Evolutionary conservation across 1,140 invertebrate genomes (phyloP).

Genomic region (Brevipalpus yothersi): DNA sequence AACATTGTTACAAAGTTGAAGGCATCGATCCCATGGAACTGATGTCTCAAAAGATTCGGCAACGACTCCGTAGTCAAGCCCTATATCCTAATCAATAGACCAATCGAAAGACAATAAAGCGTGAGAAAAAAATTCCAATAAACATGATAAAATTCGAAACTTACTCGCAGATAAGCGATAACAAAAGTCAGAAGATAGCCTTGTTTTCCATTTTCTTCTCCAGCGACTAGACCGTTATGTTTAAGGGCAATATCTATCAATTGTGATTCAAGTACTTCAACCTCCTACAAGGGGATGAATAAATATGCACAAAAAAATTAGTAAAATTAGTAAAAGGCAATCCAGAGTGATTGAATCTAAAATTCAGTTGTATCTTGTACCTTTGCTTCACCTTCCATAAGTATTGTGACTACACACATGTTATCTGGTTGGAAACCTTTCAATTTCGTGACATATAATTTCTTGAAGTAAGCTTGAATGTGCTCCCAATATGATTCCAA

Average conservation of each 20-base stretch:
- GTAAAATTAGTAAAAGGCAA: too few species aligned
- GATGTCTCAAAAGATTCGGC: constrained; percentile 97
- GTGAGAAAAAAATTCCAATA: neutral
- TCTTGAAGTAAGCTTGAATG: constrained; percentile 55
- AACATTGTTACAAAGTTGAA: constrained; percentile 62
- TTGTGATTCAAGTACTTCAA: constrained; percentile 45
- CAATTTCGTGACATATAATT: constrained; percentile 61
- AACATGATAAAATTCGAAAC: neutral
- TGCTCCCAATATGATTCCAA: constrained; percentile 35
- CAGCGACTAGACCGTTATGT: constrained; percentile 49
- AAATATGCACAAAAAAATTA: too few species aligned
- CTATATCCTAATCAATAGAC: constrained; percentile 43
- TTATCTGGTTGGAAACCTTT: constrained; percentile 60
- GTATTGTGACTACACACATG: constrained; percentile 68
- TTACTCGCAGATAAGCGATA: constrained; percentile 71
- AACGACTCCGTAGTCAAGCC: constrained; percentile 59
- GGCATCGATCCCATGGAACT: constrained; percentile 61
- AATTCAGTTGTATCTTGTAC: constrained; percentile 16
- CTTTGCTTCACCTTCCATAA: constrained; percentile 52
- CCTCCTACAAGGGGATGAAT: constrained; percentile 25
- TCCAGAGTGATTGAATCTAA: neutral
- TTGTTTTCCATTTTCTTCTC: constrained; percentile 71
- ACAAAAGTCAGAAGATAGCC: constrained; percentile 92
- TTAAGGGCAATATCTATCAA: constrained; percentile 51
- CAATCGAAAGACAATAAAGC: neutral